These are phyloP conservation scores for Lepus americanus DNA, from an alignment of 2,113 vertebrate species.

Conservation along the genomic window DNA sequence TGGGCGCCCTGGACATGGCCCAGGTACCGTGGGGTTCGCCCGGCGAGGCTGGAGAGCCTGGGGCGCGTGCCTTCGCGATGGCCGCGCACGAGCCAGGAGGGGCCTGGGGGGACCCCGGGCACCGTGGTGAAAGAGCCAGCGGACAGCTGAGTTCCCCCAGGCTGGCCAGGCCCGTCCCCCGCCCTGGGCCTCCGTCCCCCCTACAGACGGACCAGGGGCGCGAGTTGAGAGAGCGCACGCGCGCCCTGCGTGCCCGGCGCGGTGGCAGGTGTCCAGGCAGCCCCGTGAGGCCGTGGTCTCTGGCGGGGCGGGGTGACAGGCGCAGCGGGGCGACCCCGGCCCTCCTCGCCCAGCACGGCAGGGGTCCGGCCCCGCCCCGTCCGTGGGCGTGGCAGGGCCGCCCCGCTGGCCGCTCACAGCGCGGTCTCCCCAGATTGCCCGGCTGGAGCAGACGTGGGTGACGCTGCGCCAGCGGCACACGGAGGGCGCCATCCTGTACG, in stretches of 20 bases:
- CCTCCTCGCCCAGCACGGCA: too few species aligned
- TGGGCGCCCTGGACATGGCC: constrained; percentile 96
- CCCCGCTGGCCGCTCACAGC: not conserved
- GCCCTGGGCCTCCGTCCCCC: not conserved
- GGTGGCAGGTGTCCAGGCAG: not conserved
- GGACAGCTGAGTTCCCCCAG: not conserved
- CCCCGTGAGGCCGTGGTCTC: too few species aligned
- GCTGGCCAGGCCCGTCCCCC: not conserved
- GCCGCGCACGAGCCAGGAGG: not conserved
- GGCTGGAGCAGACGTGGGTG: constrained; percentile 98
- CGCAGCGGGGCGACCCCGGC: not conserved
- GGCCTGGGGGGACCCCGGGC: not conserved
- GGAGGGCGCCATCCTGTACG: constrained; percentile 96
- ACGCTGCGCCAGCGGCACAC: constrained; percentile 96
- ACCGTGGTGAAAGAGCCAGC: not conserved
- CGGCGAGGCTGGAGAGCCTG: not conserved
- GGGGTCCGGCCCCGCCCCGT: too few species aligned
- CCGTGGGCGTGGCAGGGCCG: too few species aligned
- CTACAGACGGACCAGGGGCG: not conserved
- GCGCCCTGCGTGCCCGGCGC: not conserved
- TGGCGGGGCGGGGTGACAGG: not conserved
- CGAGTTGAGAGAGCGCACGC: not conserved
- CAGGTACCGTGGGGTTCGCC: constrained; percentile 88
- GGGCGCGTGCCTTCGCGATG: not conserved
- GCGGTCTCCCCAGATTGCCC: constrained; percentile 90